Conservation (phyloP, 2,888 invertebrate species). For the Hemaris fuciformis region DNA sequence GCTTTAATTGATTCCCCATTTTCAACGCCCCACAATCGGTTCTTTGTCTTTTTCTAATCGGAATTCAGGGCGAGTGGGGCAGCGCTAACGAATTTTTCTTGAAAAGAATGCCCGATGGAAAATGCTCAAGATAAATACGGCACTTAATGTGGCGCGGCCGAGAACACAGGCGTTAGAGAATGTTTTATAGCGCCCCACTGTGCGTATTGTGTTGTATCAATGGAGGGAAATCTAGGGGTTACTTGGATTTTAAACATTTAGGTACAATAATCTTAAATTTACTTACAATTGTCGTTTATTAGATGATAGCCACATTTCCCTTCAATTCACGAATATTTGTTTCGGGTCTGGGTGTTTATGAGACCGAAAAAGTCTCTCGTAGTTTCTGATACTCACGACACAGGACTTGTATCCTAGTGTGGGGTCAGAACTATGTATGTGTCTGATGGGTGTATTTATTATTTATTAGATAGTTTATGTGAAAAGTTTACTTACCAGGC, state of each 20-base stretch:
- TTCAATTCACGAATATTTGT: too few species aligned
- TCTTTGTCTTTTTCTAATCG: constrained; percentile 75
- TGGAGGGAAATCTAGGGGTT: not conserved
- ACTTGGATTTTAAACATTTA: not conserved
- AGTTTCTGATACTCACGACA: too few species aligned
- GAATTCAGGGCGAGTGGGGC: constrained; percentile 50
- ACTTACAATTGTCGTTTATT: too few species aligned
- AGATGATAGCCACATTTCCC: too few species aligned
- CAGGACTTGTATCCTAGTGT: too few species aligned
- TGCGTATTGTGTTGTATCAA: not conserved
- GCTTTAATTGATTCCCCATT: constrained; percentile 77
- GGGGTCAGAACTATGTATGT: too few species aligned
- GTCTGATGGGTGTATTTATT: too few species aligned
- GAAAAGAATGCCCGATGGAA: constrained; percentile 50
- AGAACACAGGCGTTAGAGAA: constrained; percentile 43
- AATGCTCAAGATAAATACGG: constrained; percentile 49
- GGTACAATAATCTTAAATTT: not conserved
- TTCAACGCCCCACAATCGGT: constrained; percentile 58
- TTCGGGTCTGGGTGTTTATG: too few species aligned
- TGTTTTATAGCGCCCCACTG: not conserved
- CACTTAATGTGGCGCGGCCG: constrained; percentile 51
- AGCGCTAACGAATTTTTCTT: constrained; percentile 60
- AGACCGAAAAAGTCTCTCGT: too few species aligned
- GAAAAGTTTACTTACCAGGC: too few species aligned
- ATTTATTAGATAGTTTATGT: too few species aligned